Conservation (phyloP, 2,113 vertebrate species). For the Chloebia gouldiae region DNA sequence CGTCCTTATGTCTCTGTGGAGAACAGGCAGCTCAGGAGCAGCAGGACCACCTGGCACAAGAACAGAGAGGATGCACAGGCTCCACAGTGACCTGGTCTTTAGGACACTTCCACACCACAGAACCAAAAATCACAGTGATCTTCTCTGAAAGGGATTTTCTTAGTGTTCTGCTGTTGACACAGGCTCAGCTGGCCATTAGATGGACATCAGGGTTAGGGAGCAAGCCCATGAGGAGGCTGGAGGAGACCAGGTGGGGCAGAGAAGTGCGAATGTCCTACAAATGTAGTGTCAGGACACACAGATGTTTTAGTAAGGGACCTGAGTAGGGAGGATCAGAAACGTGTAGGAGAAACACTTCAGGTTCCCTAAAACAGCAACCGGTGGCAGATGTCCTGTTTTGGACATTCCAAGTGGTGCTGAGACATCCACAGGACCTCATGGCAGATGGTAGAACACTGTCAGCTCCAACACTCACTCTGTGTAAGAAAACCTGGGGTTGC, state of each 20-base stretch:
- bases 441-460: neutral
- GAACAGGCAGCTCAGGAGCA: neutral
- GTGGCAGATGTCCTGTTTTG: neutral
- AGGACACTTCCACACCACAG: neutral
- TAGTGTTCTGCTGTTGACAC: neutral
- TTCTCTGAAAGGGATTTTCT: neutral
- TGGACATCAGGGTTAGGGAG: neutral
- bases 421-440: neutral
- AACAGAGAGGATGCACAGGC: neutral
- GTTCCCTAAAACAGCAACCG: neutral
- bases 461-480: neutral
- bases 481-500: neutral
- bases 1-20: neutral
- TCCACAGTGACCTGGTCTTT: neutral
- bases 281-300: neutral
- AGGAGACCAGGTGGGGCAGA: neutral
- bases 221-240: neutral
- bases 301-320: neutral
- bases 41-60: neutral
- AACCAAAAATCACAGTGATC: accelerated
- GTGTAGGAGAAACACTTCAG: neutral
- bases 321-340: neutral
- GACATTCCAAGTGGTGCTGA: neutral
- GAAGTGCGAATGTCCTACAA: neutral
- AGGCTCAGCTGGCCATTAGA: neutral